Base-by-base conservation (phyloP, 2,113 vertebrate species). In the Chiloscyllium plagiosum region DNA sequence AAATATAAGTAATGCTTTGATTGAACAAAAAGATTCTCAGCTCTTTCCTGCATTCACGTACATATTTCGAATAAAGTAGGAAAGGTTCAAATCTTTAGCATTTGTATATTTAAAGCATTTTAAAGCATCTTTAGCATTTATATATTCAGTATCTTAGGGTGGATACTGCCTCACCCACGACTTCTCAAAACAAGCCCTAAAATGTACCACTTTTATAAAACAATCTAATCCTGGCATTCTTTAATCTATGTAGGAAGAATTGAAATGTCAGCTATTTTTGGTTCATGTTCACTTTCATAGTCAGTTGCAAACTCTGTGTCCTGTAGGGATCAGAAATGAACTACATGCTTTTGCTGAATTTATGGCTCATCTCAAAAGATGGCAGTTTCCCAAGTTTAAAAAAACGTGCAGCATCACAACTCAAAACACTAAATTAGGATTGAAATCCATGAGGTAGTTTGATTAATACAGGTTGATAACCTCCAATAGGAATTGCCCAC, bases 281-380 rank as follows among this genome's bases (percentile, higher is more conserved):
- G 26, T 61, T 90, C 52, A 90, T 37, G 76, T 65, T 90, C 87
- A 92, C 61, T 90, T 90, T 90, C 52, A 33, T 4, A 33, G 26
- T 42, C 78, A 61, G 56, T 92, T 65, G 52, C 87, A 92, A 65
- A 7, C 80, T 17, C n/a, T 93, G 61, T 93, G 61, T 93, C 6
- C n/a, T 66, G 15, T n/a, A 61, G 22, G 61, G 56, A 66, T 68
- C 33, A 37, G 89, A 93, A 90, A 93, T 93, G 56, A 66, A 42
- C 4, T 66, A 56, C 52, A 90, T 90, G 52, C 61, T 93, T 72
- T 93, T 93, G 89, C 61, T 66, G 80, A 83, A 37, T 93, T 93
- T 93, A 66, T 66, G 61, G 33, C 61, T 37, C 15, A 93, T 17
- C 50, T n/a, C 20, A 10, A 19, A 93, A 93, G n/a, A n/a, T 65